Evolutionary conservation across 1,140 invertebrate species (phyloP).

Genomic region (Drosophila dunni): DNA sequence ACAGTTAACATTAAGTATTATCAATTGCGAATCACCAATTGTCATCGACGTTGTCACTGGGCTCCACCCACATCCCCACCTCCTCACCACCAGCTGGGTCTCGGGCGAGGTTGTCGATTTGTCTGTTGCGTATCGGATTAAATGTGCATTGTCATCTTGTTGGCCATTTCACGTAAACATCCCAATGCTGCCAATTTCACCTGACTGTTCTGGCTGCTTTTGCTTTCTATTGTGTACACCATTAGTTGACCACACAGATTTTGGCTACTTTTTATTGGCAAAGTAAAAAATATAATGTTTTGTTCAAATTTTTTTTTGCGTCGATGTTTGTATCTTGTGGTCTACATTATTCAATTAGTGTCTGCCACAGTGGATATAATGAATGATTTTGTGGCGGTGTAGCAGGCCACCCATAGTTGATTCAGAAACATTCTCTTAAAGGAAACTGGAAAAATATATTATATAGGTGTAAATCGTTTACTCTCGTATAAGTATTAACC

Average conservation of each 20-base stretch:
- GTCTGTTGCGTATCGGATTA: conserved; percentile 68
- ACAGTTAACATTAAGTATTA: conserved; percentile 65
- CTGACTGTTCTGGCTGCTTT: background rate
- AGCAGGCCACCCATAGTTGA: background rate
- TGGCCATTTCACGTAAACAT: conserved; percentile 71
- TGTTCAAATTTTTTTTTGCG: conserved; percentile 19
- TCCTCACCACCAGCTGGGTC: background rate
- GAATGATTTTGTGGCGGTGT: background rate
- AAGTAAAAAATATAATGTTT: conserved; percentile 25
- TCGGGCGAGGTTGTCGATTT: conserved; percentile 62
- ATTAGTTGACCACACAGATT: conserved; percentile 30
- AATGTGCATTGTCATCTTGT: conserved; percentile 81
- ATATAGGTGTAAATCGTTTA: too few relatives aligned
- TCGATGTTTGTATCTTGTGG: conserved; percentile 34
- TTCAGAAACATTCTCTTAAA: background rate
- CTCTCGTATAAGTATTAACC: too few relatives aligned
- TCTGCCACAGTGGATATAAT: conserved; percentile 20
- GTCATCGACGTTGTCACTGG: conserved; percentile 33
- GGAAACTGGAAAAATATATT: background rate
- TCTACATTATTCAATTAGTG: conserved; percentile 62
- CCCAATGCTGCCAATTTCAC: conserved; percentile 15
- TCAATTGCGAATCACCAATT: conserved; percentile 69
- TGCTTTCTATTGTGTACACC: conserved; percentile 27
- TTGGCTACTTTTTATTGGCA: conserved; percentile 11
- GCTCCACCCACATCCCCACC: background rate